Evolutionary conservation across 2,888 invertebrate genomes (phyloP), one percentile per base, ranked within the genome.

Genomic region (Mycogona germanica): DNA sequence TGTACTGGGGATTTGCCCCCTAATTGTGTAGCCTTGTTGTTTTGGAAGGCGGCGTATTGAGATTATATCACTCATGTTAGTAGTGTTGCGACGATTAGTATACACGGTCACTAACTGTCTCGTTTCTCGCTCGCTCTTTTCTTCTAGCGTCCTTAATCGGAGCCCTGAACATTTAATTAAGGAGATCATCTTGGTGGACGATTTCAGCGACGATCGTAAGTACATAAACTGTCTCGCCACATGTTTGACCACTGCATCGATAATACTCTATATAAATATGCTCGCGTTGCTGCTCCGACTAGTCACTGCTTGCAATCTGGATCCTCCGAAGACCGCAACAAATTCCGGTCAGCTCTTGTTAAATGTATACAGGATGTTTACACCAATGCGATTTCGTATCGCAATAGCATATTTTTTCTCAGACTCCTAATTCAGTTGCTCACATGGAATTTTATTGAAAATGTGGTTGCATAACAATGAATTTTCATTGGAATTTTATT

Each of bases 141-240:
- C 12, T 57, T 58, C n/a, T 57, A 62, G 62, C 44, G 58, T 62
- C 14, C 53, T 62, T 35, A 60, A 58, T 46, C 57, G 60, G 48
- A 65, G 63, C 25, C 66, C 66, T 37, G 57, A 60, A 21, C 61
- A 63, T 28, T 58, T 67, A 6, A 30, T 67, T 2, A 56, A 61
- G 50, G 67, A 67, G 55, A 62, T 67, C 4, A 60, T 67, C 17
- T 50, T 67, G 14, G 61, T 67, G 28, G 67, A 67, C 61, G 66
- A 66, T 58, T 59, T 57, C 53, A 66, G 65, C 55, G 60, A 63
- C 37, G 61, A 67, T 58, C 60, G 67, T 67, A 61, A 58, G 63
- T 60, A 28, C 3, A 14, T 2, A 25, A 12, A n/a, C n/a, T 32
- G 35, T 12, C n/a, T 32, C 9, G 35, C n/a, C 9, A 12, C 35